phyloP scores from a whole-genome alignment of 1,140 invertebrate genomes.

The Lethrus apterus region DNA sequence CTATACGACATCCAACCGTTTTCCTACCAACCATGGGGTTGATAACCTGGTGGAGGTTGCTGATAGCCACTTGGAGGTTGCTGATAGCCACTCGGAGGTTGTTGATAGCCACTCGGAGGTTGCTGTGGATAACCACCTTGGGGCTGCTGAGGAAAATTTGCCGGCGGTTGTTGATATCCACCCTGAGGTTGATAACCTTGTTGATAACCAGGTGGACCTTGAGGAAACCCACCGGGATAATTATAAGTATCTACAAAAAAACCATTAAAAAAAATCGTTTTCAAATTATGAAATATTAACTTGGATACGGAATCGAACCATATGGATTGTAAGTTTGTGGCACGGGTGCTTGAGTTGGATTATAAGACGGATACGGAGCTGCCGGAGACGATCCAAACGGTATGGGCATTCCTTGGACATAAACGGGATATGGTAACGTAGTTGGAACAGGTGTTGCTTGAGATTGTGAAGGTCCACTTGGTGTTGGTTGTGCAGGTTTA shows the following conservation, averaged over 20 bases:
- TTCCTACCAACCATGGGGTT: conserved; percentile 34
- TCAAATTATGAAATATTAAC: conserved; percentile 41
- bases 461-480: conserved; percentile 35
- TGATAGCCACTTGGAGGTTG: background rate
- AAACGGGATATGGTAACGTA: conserved; percentile 56
- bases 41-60: conserved; percentile 6
- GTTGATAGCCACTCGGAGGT: conserved; percentile 18
- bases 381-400: conserved; percentile 56
- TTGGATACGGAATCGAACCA: conserved; percentile 66
- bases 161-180: conserved; percentile 16
- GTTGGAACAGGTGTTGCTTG: conserved; percentile 41
- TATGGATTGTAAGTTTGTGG: conserved; percentile 81
- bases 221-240: conserved; percentile 41
- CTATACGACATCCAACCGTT: conserved; percentile 15
- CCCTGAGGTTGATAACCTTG: conserved; percentile 11
- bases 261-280: conserved; percentile 1
- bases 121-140: conserved; percentile 25
- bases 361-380: conserved; percentile 64
- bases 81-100: conserved; percentile 19
- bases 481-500: conserved; percentile 24
- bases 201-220: conserved; percentile 30
- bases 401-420: conserved; percentile 67
- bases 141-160: conserved; percentile 25
- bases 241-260: conserved; percentile 39
- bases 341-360: conserved; percentile 61